These are phyloP conservation scores for Halictus quadricinctus DNA, from an alignment of 2,888 invertebrate genomes.

Conservation along the genomic window DNA sequence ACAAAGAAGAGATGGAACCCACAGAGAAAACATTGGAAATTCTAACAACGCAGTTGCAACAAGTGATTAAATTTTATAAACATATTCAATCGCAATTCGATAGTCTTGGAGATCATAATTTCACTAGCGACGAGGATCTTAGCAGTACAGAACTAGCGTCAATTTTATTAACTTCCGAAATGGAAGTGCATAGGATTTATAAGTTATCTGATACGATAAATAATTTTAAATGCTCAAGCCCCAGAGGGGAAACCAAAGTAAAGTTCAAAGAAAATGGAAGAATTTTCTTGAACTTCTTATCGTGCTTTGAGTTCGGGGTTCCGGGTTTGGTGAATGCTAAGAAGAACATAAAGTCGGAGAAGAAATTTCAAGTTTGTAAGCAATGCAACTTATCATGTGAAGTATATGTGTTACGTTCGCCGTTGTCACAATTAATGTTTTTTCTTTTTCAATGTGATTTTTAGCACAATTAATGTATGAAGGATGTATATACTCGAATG, in stretches of 20 bases:
- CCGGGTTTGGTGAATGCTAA: constrained; percentile 80
- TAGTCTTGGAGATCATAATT: constrained; percentile 74
- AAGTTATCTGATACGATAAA: constrained; percentile 75
- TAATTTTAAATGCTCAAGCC: constrained; percentile 65
- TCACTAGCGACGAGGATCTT: constrained; percentile 67
- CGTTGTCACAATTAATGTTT: constrained; percentile 7
- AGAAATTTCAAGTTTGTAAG: constrained; percentile 80
- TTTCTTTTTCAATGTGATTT: constrained; percentile 38
- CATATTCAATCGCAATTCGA: constrained; percentile 73
- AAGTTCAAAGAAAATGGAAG: constrained; percentile 78
- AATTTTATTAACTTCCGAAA: constrained; percentile 77
- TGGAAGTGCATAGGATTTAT: constrained; percentile 80
- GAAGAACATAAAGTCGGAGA: constrained; percentile 78
- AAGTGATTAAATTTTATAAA: constrained; percentile 76
- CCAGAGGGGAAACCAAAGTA: constrained; percentile 72
- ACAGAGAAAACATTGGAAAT: constrained; percentile 72
- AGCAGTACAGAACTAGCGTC: constrained; percentile 69
- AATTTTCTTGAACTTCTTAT: constrained; percentile 79
- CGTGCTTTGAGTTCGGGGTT: constrained; percentile 79
- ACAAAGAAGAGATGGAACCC: constrained; percentile 73
- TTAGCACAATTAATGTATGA: constrained; percentile 81
- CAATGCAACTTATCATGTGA: constrained; percentile 20
- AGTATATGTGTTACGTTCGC: not conserved
- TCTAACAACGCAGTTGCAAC: constrained; percentile 72
- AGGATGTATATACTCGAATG: constrained; percentile 80